These are phyloP conservation scores for Tinea pellionella DNA, from an alignment of 2,888 invertebrate genomes.

Conservation along the genomic window DNA sequence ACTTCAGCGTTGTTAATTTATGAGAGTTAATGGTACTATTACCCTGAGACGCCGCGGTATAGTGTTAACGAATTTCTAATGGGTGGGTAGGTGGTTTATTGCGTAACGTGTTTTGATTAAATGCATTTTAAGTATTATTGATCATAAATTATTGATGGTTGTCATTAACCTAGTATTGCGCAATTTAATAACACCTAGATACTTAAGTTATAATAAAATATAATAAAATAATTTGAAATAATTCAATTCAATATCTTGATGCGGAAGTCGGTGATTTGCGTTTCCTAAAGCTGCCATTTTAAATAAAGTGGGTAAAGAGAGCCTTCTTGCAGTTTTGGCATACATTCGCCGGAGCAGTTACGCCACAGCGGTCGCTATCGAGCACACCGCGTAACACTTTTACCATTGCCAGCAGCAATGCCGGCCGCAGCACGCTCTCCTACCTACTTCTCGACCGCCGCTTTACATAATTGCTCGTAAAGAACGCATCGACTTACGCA, in stretches of 20 bases:
- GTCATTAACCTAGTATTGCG: not conserved
- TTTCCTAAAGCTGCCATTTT: not conserved
- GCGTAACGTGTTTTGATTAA: not conserved
- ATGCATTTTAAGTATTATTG: too few relatives aligned
- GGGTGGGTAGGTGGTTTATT: not conserved
- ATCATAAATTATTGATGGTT: not conserved
- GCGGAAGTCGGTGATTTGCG: not conserved
- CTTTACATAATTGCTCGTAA: conserved; percentile 63
- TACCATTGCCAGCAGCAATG: conserved; percentile 40
- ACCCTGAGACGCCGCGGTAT: too few relatives aligned
- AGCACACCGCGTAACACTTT: conserved; percentile 63
- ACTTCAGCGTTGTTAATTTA: too few relatives aligned
- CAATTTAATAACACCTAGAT: not conserved
- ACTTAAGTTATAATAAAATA: not conserved
- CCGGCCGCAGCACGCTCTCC: conserved; percentile 28
- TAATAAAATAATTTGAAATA: not conserved
- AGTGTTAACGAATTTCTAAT: too few relatives aligned
- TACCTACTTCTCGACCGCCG: conserved; percentile 42
- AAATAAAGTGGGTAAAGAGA: conserved; percentile 2
- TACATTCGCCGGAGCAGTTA: conserved; percentile 57
- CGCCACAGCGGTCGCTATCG: conserved; percentile 36
- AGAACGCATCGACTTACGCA: conserved; percentile 54
- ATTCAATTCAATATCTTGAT: not conserved
- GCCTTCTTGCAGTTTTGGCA: conserved; percentile 58
- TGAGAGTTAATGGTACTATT: too few relatives aligned